These are phyloP conservation scores for Megalops atlanticus DNA, from an alignment of 2,113 vertebrate genomes.

Conservation along the genomic window DNA sequence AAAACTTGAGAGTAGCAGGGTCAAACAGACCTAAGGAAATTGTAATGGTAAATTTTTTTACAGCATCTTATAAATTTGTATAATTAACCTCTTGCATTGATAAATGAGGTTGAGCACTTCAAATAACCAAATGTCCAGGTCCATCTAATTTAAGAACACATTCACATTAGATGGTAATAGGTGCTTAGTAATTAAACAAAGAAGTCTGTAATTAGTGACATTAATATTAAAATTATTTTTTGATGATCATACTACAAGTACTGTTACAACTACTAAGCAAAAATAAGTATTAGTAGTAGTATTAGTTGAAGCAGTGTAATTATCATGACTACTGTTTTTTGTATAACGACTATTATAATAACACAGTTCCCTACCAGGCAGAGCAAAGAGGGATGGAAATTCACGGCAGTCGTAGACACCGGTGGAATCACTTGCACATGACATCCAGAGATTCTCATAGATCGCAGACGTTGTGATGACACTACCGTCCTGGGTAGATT, in stretches of 20 bases:
- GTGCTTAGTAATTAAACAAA: no score
- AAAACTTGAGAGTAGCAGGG: no score
- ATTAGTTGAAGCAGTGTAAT: background rate
- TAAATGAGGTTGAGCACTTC: no score
- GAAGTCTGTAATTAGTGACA: no score
- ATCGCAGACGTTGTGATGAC: constrained; percentile 80
- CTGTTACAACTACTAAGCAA: background rate
- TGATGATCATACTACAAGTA: background rate
- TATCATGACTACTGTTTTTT: background rate
- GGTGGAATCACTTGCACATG: constrained; percentile 83
- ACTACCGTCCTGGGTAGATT: constrained; percentile 70
- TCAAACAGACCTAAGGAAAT: no score
- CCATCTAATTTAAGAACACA: no score
- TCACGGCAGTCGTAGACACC: constrained; percentile 81
- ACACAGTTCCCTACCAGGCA: constrained; percentile 73
- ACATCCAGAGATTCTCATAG: constrained; percentile 89
- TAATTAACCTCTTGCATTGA: no score
- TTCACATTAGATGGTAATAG: no score
- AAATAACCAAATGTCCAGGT: no score
- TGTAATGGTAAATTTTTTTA: no score
- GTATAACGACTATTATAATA: background rate
- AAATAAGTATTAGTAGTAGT: background rate
- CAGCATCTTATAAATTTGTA: no score
- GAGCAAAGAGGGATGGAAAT: constrained; percentile 82
- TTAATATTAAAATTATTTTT: no score